Base-by-base conservation (phyloP, 2,797 vertebrate genomes). In the Micropoecilia bifurca region DNA sequence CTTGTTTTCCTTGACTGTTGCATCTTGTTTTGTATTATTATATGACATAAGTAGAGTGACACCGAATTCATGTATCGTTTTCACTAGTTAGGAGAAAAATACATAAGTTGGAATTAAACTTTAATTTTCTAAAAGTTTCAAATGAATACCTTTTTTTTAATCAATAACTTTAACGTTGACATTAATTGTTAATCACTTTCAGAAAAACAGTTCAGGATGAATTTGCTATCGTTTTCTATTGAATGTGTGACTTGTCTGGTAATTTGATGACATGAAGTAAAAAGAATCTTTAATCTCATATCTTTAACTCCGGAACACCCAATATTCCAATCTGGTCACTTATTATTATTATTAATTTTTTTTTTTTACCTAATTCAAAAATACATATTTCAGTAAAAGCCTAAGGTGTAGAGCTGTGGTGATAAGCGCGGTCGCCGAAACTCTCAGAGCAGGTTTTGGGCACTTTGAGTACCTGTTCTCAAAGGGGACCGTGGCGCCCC, bases 401-500 rank as follows among this genome's bases (percentile, higher is more conserved):
- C 18, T 25, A 39, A 0, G 8, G 18, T 25, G 59, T 20, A 71
- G 13, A 82, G 57, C 77, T 46, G 85, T 88, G 85, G 91, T 87
- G 85, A 91, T 87, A 88, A 80, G 85, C 76, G 6, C 84, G 87
- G 81, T 87, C 82, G 77, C 78, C 80, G 75, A 63, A 6, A 20
- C 47, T 77, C 28, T 81, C 55, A 20, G 53, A 3, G 41, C 81
- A 76, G 85, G 80, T 80, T 91, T 85, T 79, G 85, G 79, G 79
- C 80, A 74, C 84, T 74, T 36, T 57, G 81, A 86, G 90, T 90
- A 94, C 92, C 91, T 95, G 91, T 63, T 85, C 84, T 69, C 84
- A 85, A 66, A 59, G 77, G 61, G 47, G 80, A 68, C 74, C 73
- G 83, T 79, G 84, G 85, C 85, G 78, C 81, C 86, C 53, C 41